Conservation (phyloP, 2,113 vertebrate species). For the Halichoerus grypus region DNA sequence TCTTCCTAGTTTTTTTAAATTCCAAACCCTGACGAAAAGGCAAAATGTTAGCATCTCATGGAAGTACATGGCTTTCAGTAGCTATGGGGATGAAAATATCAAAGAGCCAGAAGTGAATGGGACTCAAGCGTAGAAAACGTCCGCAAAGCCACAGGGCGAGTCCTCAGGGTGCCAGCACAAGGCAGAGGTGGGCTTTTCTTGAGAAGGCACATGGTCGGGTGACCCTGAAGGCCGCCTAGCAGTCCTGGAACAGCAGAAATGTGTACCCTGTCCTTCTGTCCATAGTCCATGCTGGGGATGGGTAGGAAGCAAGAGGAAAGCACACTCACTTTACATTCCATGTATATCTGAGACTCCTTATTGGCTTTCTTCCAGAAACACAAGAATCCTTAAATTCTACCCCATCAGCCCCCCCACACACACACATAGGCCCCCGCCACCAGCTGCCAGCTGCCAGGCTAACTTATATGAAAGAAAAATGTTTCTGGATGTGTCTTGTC, state of each 20-base stretch:
- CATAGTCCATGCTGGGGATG: background rate
- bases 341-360: background rate
- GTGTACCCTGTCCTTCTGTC: fast-evolving
- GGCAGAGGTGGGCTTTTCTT: background rate
- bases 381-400: background rate
- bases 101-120: background rate
- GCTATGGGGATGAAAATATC: background rate
- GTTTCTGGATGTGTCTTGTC: background rate
- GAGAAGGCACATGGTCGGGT: background rate
- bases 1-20: conserved; percentile 9
- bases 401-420: background rate
- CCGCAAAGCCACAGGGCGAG: background rate
- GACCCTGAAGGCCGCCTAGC: background rate
- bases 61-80: background rate
- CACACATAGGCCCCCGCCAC: background rate
- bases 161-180: background rate
- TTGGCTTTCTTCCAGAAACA: background rate
- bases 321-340: background rate
- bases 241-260: background rate
- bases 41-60: background rate
- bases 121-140: background rate
- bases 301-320: background rate
- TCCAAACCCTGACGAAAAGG: conserved; percentile 16
- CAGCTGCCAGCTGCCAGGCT: background rate
- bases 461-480: background rate